These are phyloP conservation scores for Phalanger gymnotis DNA, from an alignment of 2,797 vertebrate species.

Conservation along the genomic window DNA sequence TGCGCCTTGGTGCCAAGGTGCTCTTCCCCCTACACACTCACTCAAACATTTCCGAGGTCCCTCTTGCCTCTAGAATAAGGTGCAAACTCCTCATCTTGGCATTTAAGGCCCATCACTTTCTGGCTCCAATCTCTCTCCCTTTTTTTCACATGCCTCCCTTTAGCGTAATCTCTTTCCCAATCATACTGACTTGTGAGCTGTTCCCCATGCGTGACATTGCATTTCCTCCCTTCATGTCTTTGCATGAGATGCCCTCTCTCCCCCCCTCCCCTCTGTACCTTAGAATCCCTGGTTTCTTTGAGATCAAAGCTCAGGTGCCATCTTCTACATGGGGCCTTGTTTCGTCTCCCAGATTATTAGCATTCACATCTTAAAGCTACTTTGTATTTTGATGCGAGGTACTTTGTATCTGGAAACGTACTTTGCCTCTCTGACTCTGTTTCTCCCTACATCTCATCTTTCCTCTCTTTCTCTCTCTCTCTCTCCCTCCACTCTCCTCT, in stretches of 20 bases:
- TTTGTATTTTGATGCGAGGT: background rate
- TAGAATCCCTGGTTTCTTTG: background rate
- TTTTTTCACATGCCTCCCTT: no score
- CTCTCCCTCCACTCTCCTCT: no score
- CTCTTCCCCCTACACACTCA: background rate
- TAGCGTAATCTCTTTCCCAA: no score
- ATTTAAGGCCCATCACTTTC: background rate
- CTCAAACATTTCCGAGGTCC: background rate
- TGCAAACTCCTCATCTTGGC: no score
- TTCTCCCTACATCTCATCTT: background rate
- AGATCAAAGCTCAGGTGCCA: background rate
- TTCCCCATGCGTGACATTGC: background rate
- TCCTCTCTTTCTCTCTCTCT: background rate
- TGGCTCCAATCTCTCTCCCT: no score
- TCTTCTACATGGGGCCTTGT: background rate
- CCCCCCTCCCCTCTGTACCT: background rate
- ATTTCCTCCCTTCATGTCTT: no score
- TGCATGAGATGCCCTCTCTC: background rate
- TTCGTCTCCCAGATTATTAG: background rate
- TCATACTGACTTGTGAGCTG: background rate
- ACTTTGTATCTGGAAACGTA: no score
- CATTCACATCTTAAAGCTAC: background rate
- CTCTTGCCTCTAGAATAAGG: no score
- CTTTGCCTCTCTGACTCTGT: background rate
- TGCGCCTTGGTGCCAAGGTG: rapidly evolving